phyloP scores from a whole-genome alignment of 2,113 vertebrate species.

The Sialia sialis region DNA sequence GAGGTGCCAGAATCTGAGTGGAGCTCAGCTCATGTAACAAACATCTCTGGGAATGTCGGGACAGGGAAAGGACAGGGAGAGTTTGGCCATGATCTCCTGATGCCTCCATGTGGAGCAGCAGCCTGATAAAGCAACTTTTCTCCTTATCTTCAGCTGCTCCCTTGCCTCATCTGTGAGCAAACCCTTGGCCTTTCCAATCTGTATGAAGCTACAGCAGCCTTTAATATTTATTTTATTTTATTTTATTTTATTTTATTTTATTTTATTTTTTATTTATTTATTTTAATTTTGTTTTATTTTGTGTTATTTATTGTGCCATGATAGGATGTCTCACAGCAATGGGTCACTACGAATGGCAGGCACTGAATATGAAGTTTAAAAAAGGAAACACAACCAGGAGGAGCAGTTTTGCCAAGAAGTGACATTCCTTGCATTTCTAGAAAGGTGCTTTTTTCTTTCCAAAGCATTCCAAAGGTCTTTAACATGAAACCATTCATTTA shows the following conservation, averaged over 20 bases:
- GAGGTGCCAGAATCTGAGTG: neutral
- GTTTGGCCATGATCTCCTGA: neutral
- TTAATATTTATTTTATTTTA: neutral
- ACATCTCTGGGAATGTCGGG: neutral
- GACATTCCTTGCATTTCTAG: neutral
- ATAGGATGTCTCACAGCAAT: neutral
- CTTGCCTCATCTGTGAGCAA: neutral
- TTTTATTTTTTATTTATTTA: neutral
- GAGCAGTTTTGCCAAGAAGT: neutral
- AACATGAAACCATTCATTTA: neutral
- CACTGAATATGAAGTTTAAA: neutral
- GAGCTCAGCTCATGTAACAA: neutral
- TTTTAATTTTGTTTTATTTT: neutral
- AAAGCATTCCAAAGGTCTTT: neutral
- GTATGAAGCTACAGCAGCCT: neutral
- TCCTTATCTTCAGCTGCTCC: neutral
- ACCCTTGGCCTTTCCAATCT: neutral
- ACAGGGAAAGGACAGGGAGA: neutral
- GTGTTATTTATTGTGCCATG: fast-evolving
- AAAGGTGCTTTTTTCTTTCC: neutral
- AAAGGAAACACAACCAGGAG: neutral
- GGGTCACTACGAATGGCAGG: fast-evolving
- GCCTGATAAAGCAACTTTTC: neutral
- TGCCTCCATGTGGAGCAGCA: neutral
- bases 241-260: neutral